Conservation (phyloP, 1,140 invertebrate genomes). For the Drosophila auraria region DNA sequence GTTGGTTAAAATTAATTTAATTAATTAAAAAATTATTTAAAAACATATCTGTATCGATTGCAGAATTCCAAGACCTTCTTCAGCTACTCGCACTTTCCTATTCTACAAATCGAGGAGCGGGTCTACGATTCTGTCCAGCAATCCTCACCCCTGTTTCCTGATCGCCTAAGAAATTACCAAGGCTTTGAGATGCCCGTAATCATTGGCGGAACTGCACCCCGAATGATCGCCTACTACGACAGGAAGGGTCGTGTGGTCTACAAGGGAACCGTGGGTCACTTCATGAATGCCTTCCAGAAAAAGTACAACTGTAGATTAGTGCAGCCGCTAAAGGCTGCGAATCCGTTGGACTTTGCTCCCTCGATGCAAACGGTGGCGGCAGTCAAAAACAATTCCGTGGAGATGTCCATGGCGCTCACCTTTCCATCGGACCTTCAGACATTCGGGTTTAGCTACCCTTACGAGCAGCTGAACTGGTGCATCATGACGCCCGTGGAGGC, state of each 20-base stretch:
- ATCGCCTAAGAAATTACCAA: conserved; percentile 52
- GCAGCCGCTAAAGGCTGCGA: conserved; percentile 41
- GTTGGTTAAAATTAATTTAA: conserved; percentile 10
- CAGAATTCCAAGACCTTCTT: conserved; percentile 53
- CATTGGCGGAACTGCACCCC: conserved; percentile 61
- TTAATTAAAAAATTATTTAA: not conserved
- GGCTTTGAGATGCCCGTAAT: conserved; percentile 58
- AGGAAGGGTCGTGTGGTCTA: conserved; percentile 40
- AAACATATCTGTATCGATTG: not conserved
- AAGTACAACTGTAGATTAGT: conserved; percentile 59
- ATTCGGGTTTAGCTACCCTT: conserved; percentile 61
- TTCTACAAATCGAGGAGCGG: conserved; percentile 49
- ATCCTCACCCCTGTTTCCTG: conserved; percentile 34
- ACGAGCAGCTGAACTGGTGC: conserved; percentile 71
- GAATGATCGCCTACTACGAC: conserved; percentile 63
- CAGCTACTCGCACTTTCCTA: conserved; percentile 67
- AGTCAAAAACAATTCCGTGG: conserved; percentile 64
- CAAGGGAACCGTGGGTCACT: conserved; percentile 69
- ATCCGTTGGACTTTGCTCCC: conserved; percentile 35
- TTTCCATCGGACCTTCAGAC: conserved; percentile 49
- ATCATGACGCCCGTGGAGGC: conserved; percentile 72
- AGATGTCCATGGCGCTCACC: conserved; percentile 63
- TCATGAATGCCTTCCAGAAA: conserved; percentile 59
- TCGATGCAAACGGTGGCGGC: conserved; percentile 52
- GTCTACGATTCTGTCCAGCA: not conserved